Evolutionary conservation across 2,888 invertebrate species (phyloP), one percentile per base, ranked within the genome.

Genomic region (Nomada ruficornis): DNA sequence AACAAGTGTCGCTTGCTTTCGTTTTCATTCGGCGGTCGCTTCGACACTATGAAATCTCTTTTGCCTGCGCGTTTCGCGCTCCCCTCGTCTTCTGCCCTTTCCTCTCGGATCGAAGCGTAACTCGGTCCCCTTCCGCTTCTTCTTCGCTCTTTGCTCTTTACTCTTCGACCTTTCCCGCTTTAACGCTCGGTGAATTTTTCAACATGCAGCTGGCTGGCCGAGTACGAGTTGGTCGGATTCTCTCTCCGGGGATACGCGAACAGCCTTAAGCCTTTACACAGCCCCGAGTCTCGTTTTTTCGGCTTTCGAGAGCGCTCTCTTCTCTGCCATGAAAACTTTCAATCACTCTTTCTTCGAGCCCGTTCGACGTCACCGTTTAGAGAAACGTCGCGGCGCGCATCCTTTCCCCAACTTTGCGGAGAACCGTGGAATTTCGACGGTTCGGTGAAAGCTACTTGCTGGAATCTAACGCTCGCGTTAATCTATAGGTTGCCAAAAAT

Each of bases 161-260:
- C 80, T 70, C 77, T 63, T 55, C 72, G 70, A 73, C 59, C 85
- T 70, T 68, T 55, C 36, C 77, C 63, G 75, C 72, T 85, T 86
- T 86, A 86, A 87, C 74, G 80, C 65, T 80, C 80, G 71, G 83
- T 85, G 82, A 88, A 88, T 88, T 88, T 88, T 88, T 88, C 80
- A 86, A 63, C 77, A 26, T 62, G 64, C 81, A 78, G 74, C 80
- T 80, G 80, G 62, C 77, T 80, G 69, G 70, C 52, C 74, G 64
- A 55, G 44, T 77, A 57, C 80, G 65, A 72, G 62, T 77, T 50
- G 65, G 72, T 64, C 62, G 68, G 75, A 77, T 82, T 82, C 52
- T 15, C 26, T 44, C 80, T 60, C 72, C 36, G 47, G 72, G 59
- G 59, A 82, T 77, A 64, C 74, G 65, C 64, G 62, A 65, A 29